A percentile compares a stretch with the other conserved stretches of the same genome.
These are phyloP conservation scores for Fragum sueziense DNA, from an alignment of 2,888 invertebrate species.

Conservation along the genomic window DNA sequence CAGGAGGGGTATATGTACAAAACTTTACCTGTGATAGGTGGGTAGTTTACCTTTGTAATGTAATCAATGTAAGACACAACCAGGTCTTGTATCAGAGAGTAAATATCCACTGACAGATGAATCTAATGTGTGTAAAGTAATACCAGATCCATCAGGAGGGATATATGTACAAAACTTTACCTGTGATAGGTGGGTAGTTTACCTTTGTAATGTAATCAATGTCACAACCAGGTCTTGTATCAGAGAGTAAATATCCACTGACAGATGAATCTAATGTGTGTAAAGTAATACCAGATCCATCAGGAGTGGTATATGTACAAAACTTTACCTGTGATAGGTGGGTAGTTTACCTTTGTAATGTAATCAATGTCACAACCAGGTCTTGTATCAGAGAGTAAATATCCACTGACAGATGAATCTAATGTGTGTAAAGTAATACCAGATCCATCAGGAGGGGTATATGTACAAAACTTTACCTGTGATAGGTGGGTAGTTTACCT, in stretches of 20 bases:
- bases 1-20: slow-evolving; percentile 12
- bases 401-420: slow-evolving; percentile 85
- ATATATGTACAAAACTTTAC: slow-evolving; percentile 14
- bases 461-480: slow-evolving; percentile 14
- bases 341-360: no score
- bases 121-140: slow-evolving; percentile 75
- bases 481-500: slow-evolving; percentile 12
- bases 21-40: slow-evolving; percentile 19
- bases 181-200: slow-evolving; percentile 13
- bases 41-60: no score
- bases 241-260: slow-evolving; percentile 87
- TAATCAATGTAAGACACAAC: no score
- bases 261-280: slow-evolving; percentile 79
- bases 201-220: no score
- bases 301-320: slow-evolving; percentile 12
- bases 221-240: slow-evolving; percentile 84
- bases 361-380: slow-evolving; percentile 82
- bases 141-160: background rate
- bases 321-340: slow-evolving; percentile 19
- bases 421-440: slow-evolving; percentile 71
- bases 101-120: slow-evolving; percentile 86
- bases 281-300: slow-evolving; percentile 38
- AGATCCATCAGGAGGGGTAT: background rate
- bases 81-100: slow-evolving; percentile 85
- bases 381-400: slow-evolving; percentile 85